phyloP scores from a whole-genome alignment of 2,888 invertebrate species.

The Notocelia uddmanniana region DNA sequence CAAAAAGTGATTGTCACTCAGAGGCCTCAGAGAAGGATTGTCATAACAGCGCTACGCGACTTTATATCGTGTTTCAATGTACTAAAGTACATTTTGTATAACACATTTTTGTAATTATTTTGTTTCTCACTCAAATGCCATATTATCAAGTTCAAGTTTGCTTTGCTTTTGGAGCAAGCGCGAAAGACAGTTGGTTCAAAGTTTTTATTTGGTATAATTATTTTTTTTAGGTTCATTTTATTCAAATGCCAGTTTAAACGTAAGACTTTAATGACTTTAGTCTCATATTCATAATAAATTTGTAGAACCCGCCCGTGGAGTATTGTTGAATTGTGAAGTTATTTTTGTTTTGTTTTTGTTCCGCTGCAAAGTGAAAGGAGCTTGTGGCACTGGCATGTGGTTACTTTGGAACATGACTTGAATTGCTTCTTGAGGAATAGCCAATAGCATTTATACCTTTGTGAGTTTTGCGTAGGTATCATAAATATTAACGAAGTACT shows the following conservation, averaged over 20 bases:
- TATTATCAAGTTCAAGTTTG: background rate
- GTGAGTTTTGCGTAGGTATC: background rate
- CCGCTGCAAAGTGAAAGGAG: conserved; percentile 12
- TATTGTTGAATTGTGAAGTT: background rate
- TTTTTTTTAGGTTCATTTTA: background rate
- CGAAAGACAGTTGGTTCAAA: conserved; percentile 6
- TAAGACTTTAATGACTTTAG: too few relatives aligned
- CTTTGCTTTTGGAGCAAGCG: background rate
- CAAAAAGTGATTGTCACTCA: background rate
- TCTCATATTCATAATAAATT: background rate
- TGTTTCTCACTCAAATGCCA: background rate
- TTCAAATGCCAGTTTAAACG: too few relatives aligned
- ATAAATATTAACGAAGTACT: background rate
- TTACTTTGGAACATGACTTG: background rate
- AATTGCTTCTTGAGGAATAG: background rate
- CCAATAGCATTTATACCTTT: conserved; percentile 6
- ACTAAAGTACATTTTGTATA: background rate
- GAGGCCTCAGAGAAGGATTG: too few relatives aligned
- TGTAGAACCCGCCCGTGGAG: background rate
- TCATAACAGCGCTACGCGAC: background rate
- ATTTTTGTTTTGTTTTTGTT: conserved; percentile 6
- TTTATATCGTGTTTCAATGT: background rate
- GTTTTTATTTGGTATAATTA: background rate
- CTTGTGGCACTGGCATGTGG: background rate
- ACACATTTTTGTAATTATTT: background rate